These are phyloP conservation scores for Ancistrus triradiatus DNA, from an alignment of 2,113 vertebrate genomes.

Conservation along the genomic window DNA sequence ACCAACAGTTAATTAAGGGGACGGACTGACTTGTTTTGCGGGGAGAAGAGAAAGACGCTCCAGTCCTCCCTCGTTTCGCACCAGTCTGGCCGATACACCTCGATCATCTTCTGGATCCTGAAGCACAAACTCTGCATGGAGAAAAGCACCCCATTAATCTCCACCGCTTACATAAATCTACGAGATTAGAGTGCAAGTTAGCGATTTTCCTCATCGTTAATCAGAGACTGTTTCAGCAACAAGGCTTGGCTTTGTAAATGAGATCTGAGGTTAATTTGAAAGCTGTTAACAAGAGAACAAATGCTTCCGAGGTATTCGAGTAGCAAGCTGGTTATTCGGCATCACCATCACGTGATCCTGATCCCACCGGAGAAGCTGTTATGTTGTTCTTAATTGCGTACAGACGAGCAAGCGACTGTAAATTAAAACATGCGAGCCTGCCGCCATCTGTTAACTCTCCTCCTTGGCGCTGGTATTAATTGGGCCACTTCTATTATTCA, in stretches of 20 bases:
- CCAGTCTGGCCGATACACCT: constrained; percentile 95
- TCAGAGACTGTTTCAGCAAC: not conserved
- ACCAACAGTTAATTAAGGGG: not conserved
- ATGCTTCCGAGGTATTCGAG: not conserved
- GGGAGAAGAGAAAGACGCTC: constrained; percentile 96
- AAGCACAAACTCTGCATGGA: constrained; percentile 83
- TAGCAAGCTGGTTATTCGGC: not conserved
- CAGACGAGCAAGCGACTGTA: constrained; percentile 24
- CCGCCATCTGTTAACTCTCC: constrained; percentile 31
- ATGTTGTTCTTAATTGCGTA: constrained; percentile 37
- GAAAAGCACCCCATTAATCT: not conserved
- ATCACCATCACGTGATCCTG: not conserved
- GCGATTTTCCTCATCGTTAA: not conserved
- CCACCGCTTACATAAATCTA: not conserved
- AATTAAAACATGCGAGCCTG: constrained; percentile 27
- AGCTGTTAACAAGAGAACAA: not conserved
- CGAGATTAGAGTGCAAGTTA: too few species aligned
- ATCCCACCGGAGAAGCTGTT: constrained; percentile 10
- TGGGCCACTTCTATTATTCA: constrained; percentile 8
- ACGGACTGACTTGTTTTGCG: constrained; percentile 82
- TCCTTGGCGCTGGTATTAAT: constrained; percentile 12
- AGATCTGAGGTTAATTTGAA: constrained; percentile 11
- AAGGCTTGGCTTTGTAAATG: not conserved
- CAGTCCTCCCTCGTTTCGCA: constrained; percentile 88
- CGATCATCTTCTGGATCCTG: constrained; percentile 93